These are phyloP conservation scores for Rhabditoides inermis DNA, from an alignment of 2,888 invertebrate genomes.

Conservation along the genomic window DNA sequence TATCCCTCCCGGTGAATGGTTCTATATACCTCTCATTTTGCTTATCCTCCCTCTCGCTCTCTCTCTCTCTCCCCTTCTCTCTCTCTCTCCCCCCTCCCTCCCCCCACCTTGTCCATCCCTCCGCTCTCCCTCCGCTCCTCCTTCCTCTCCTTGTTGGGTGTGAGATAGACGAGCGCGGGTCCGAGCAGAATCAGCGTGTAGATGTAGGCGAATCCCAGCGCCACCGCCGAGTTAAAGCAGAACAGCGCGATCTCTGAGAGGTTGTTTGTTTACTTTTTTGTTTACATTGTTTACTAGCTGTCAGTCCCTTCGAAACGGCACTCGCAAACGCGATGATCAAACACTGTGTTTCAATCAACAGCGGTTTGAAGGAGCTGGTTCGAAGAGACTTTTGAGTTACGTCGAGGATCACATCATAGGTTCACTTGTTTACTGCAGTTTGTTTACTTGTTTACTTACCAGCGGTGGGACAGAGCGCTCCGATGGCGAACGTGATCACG, in stretches of 20 bases:
- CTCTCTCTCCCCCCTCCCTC: too few relatives aligned
- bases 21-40: too few relatives aligned
- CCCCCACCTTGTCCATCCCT: conserved; percentile 6
- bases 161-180: conserved; percentile 21
- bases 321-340: neutral
- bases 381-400: neutral
- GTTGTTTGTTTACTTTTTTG: neutral
- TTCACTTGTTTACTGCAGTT: too few relatives aligned
- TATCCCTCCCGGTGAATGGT: too few relatives aligned
- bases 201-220: conserved; percentile 46
- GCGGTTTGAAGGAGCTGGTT: neutral
- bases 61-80: too few relatives aligned
- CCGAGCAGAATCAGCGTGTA: conserved; percentile 45
- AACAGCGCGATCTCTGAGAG: conserved; percentile 48
- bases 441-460: conserved; percentile 22
- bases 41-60: too few relatives aligned
- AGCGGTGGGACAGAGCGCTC: conserved; percentile 45
- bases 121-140: neutral
- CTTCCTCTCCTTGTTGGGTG: neutral
- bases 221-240: conserved; percentile 46
- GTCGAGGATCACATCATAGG: neutral
- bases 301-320: neutral
- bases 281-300: too few relatives aligned
- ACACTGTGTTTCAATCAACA: neutral
- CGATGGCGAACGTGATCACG: conserved; percentile 47